These are phyloP conservation scores for Fissipunctia ypsillon DNA, from an alignment of 2,888 invertebrate species.

Conservation along the genomic window DNA sequence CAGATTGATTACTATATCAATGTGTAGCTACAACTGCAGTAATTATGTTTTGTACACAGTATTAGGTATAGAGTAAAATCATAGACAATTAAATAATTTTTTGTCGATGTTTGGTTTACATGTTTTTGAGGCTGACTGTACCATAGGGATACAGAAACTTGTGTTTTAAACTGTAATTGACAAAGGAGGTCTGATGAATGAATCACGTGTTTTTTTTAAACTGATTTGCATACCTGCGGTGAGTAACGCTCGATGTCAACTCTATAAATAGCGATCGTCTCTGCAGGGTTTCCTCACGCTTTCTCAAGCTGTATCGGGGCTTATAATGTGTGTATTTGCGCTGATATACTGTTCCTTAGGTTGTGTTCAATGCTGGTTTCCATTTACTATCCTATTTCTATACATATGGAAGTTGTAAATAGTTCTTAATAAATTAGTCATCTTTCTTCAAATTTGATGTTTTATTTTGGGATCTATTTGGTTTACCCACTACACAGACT, in stretches of 20 bases:
- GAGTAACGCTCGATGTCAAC: conserved; percentile 13
- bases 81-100: too few relatives aligned
- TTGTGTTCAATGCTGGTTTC: conserved; percentile 62
- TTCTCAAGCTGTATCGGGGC: conserved; percentile 27
- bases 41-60: too few relatives aligned
- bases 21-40: too few relatives aligned
- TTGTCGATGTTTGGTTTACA: too few relatives aligned
- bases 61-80: too few relatives aligned
- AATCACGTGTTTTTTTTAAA: conserved; percentile 40
- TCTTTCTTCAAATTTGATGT: conserved; percentile 62
- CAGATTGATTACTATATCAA: too few relatives aligned
- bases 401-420: conserved; percentile 80
- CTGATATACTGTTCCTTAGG: conserved; percentile 62
- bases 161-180: conserved; percentile 2
- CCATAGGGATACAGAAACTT: conserved; percentile 7
- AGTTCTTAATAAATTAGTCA: conserved; percentile 77
- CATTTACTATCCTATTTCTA: conserved; percentile 48
- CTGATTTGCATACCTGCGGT: conserved; percentile 15
- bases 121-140: background rate
- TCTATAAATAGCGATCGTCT: conserved; percentile 40
- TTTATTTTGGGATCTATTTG: conserved; percentile 44
- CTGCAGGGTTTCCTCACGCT: conserved; percentile 45
- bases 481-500: background rate
- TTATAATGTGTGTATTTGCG: conserved; percentile 50
- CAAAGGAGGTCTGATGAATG: conserved; percentile 21